Conservation (phyloP, 1,140 invertebrate genomes). For the Drosophila ambigua region DNA sequence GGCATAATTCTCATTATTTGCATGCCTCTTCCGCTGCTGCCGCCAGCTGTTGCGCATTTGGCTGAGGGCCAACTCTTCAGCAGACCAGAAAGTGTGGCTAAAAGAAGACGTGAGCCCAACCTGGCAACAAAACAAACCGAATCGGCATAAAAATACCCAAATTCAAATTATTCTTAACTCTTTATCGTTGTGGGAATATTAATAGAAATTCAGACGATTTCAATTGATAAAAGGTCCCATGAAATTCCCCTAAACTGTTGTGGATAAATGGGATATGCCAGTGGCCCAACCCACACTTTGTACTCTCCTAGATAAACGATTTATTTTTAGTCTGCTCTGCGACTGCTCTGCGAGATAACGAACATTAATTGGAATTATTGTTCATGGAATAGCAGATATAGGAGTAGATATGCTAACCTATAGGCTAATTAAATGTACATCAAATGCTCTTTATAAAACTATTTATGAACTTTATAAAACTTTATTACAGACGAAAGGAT, state of each 20-base stretch:
- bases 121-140: constrained; percentile 22
- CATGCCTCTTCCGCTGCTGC: constrained; percentile 12
- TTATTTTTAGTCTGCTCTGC: constrained; percentile 15
- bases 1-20: constrained; percentile 62
- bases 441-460: no score
- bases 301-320: neutral
- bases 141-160: constrained; percentile 15
- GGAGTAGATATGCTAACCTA: neutral
- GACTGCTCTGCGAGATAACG: constrained; percentile 1
- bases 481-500: no score
- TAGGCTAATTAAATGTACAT: neutral
- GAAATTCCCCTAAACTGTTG: neutral
- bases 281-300: neutral
- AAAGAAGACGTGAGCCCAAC: constrained; percentile 23
- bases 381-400: neutral
- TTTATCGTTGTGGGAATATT: constrained; percentile 25
- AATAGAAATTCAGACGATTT: neutral
- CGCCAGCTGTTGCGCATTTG: constrained; percentile 45
- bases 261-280: constrained; percentile 8
- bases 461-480: no score
- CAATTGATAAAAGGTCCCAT: constrained; percentile 20
- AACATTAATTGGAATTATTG: neutral
- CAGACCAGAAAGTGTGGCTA: constrained; percentile 37
- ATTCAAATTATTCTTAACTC: constrained; percentile 18
- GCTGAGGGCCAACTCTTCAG: constrained; percentile 24